A percentile compares a stretch with the other conserved stretches of the same genome.
These are phyloP conservation scores for Ceuthmochares aereus DNA, from an alignment of 2,113 vertebrate genomes.

Conservation along the genomic window DNA sequence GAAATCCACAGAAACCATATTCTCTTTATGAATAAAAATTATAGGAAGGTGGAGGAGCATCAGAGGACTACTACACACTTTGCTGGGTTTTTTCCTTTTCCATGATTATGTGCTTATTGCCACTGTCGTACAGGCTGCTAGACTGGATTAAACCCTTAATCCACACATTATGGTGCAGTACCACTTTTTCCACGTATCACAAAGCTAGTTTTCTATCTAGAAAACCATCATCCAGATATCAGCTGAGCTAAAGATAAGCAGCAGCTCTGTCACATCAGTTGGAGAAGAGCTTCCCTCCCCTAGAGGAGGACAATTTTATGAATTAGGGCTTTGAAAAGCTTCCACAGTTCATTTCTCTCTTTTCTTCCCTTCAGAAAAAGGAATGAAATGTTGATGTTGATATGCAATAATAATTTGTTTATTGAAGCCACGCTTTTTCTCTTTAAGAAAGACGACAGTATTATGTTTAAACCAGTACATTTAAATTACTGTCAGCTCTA, in stretches of 20 bases:
- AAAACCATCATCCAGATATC: accelerated
- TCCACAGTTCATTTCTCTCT: neutral
- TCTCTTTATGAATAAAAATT: neutral
- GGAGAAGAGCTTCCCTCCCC: neutral
- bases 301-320: neutral
- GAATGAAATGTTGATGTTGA: neutral
- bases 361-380: neutral
- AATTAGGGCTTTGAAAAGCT: neutral
- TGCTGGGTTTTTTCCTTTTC: neutral
- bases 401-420: neutral
- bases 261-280: neutral
- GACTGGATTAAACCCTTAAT: accelerated
- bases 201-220: neutral
- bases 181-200: neutral
- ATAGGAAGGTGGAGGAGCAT: neutral
- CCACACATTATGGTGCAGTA: accelerated
- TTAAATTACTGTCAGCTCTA: neutral
- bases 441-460: neutral
- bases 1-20: neutral
- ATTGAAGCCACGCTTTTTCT: neutral
- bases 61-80: accelerated
- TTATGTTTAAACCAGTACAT: neutral
- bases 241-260: neutral
- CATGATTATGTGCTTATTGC: neutral
- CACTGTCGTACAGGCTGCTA: neutral